Conservation (phyloP, 1,140 invertebrate species). For the Hyles euphorbiae region DNA sequence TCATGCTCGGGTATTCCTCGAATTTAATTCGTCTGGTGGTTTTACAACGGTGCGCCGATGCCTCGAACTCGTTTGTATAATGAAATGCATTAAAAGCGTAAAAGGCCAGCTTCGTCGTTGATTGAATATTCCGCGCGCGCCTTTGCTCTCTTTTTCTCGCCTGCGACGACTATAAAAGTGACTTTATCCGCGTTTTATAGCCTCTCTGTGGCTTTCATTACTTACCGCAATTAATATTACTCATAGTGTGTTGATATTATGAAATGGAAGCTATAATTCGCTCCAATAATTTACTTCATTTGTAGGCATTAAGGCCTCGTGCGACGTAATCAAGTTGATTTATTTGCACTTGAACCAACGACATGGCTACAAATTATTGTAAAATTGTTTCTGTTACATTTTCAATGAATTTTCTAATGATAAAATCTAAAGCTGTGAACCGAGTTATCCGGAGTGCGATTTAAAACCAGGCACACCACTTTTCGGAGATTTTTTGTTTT, state of each 20-base stretch:
- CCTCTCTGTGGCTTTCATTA: conserved; percentile 1
- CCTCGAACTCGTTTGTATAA: background rate
- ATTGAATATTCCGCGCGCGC: conserved; percentile 36
- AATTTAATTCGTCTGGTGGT: too few species aligned
- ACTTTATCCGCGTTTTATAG: conserved; percentile 32
- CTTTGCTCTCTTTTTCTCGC: conserved; percentile 25
- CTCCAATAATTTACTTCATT: background rate
- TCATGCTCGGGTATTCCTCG: too few species aligned
- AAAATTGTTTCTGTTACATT: too few species aligned
- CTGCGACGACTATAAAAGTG: conserved; percentile 31
- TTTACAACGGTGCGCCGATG: background rate
- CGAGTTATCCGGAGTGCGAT: too few species aligned
- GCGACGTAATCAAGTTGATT: too few species aligned
- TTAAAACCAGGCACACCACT: too few species aligned
- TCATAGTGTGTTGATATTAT: conserved; percentile 1
- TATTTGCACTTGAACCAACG: too few species aligned
- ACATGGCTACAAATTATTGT: too few species aligned
- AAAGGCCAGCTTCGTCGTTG: conserved; percentile 13
- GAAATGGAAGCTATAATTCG: conserved; percentile 5
- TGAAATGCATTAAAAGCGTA: conserved; percentile 1
- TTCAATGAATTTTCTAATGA: too few species aligned
- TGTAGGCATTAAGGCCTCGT: too few species aligned
- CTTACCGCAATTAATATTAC: conserved; percentile 7
- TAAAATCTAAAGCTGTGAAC: too few species aligned
- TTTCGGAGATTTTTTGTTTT: too few species aligned